Base-by-base conservation (phyloP, 2,797 vertebrate species). In the Austrolebias charrua region DNA sequence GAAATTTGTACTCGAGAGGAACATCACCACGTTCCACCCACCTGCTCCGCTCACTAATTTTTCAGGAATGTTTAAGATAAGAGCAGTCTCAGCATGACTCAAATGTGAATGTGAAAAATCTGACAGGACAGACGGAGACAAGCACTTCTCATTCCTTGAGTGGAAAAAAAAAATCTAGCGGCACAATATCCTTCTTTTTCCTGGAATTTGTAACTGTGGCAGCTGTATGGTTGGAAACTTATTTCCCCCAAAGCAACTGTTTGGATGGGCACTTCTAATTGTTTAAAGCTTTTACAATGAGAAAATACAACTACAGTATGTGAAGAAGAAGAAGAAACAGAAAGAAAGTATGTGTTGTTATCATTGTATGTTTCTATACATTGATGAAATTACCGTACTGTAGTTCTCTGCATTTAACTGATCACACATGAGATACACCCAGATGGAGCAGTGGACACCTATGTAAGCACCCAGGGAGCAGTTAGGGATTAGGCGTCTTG, bases 1-100 rank as follows among this genome's bases (percentile, higher is more conserved):
- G 51, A 51, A 64, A 66, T 46, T 8, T 60, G 43, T 57, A 5
- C 43, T 51, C 19, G 4, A 46, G n/a, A 53, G 29, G 20, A 44
- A 60, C 38, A 5, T 18, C 4, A 28, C 53, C 10, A 40, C 11
- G 5, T 31, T 50, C 11, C 13, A 52, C 12, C 1, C 1, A 13
- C 2, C 20, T 1, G 10, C 46, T 52, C n/a, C 58, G 45, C 51
- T 55, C 20, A n/a, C 5, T 65, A 19, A 57, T 48, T 53, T 46
- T n/a, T 48, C 35, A 60, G 16, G 19, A 69, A 35, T 45, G 33
- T 54, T 9, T 58, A 20, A 47, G 33, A 63, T 31, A 1, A 53
- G 45, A 29, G n/a, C 9, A 42, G 49, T 0, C 19, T 18, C 9
- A 16, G 6, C 8, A 46, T 47, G 29, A 48, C 44, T 65, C 35